phyloP scores from a whole-genome alignment of 2,797 vertebrate genomes.

The Cyprinella venusta region DNA sequence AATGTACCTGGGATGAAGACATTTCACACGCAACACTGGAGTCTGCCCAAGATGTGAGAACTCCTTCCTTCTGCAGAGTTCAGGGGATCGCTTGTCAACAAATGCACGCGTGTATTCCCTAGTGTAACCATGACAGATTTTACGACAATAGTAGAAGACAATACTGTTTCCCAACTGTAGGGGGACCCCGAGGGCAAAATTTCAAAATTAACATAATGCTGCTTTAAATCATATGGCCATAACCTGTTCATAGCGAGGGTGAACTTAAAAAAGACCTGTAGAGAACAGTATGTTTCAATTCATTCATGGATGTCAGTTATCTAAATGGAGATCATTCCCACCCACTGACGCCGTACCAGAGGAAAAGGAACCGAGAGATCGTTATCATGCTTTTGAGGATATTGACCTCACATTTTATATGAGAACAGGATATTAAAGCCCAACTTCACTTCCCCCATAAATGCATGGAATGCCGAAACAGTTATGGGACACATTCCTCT shows the following conservation, averaged over 20 bases:
- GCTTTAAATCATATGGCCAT: not conserved
- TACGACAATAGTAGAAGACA: too few species aligned
- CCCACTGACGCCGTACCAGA: not conserved
- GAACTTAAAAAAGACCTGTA: not conserved
- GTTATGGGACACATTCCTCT: not conserved
- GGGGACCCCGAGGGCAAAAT: too few species aligned
- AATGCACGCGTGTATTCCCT: too few species aligned
- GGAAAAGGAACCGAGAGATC: not conserved
- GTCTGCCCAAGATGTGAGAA: too few species aligned
- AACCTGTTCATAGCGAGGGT: not conserved
- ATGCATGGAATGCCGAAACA: slow-evolving; percentile 29
- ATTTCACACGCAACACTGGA: too few species aligned
- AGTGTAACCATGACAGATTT: too few species aligned
- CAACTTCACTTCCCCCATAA: slow-evolving; percentile 12
- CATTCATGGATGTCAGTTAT: slow-evolving; percentile 4
- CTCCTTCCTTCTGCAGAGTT: too few species aligned
- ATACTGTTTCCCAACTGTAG: too few species aligned
- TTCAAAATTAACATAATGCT: too few species aligned
- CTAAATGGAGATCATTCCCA: slow-evolving; percentile 1
- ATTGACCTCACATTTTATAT: slow-evolving; percentile 19
- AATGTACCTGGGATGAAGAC: too few species aligned
- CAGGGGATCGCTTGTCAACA: too few species aligned
- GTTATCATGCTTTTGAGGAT: not conserved
- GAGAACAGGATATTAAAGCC: slow-evolving; percentile 39
- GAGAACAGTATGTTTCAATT: not conserved